Percentiles rank a stretch among this genome's conserved stretches.
These are phyloP conservation scores for Yponomeuta malinellus DNA, from an alignment of 2,888 invertebrate species.

Conservation along the genomic window DNA sequence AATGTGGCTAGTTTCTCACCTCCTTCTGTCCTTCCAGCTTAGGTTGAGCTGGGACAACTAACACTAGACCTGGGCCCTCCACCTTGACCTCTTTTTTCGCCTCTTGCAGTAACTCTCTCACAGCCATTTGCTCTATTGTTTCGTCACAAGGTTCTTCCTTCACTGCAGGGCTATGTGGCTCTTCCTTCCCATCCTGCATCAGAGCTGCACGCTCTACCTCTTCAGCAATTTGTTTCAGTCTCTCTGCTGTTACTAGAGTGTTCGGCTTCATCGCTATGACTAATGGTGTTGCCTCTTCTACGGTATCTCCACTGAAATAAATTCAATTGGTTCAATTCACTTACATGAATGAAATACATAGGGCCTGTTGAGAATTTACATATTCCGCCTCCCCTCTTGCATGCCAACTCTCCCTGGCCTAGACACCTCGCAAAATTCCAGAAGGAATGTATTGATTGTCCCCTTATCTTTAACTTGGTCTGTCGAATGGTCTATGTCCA, in stretches of 20 bases:
- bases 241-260: conserved; percentile 70
- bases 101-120: conserved; percentile 81
- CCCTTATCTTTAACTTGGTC: too few relatives aligned
- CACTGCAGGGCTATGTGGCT: conserved; percentile 36
- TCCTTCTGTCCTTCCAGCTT: conserved; percentile 78
- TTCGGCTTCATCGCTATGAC: conserved; percentile 80
- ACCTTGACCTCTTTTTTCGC: conserved; percentile 50
- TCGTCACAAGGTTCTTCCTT: conserved; percentile 49
- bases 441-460: too few relatives aligned
- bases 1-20: conserved; percentile 35
- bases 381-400: too few relatives aligned
- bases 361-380: too few relatives aligned
- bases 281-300: conserved; percentile 72
- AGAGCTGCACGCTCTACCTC: conserved; percentile 68
- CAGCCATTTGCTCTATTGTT: conserved; percentile 82
- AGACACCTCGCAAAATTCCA: too few relatives aligned
- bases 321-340: background rate
- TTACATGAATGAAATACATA: background rate
- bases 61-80: conserved; percentile 52
- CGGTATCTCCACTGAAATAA: conserved; percentile 67
- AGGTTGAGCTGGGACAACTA: conserved; percentile 77
- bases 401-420: too few relatives aligned
- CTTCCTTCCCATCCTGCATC: conserved; percentile 29
- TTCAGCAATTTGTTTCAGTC: conserved; percentile 63
- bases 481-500: too few relatives aligned